Percentiles rank a stretch among this genome's conserved stretches.
Evolutionary conservation across 2,888 invertebrate genomes (phyloP).

Genomic region (Drosophila cyrtoloma): DNA sequence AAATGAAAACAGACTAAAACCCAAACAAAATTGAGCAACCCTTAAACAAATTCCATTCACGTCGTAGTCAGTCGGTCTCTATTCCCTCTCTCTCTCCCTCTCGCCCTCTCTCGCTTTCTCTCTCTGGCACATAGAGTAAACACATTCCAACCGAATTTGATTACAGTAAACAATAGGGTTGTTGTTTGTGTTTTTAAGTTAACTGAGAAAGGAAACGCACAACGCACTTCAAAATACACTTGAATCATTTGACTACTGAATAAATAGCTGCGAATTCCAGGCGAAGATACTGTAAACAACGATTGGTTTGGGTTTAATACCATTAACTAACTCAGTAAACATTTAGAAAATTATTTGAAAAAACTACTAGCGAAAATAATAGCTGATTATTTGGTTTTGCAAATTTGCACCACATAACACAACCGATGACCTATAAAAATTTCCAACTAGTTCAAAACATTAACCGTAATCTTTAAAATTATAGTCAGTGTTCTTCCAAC

Average conservation of each 20-base stretch:
- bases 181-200: conserved; percentile 4
- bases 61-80: not conserved
- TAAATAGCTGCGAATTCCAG: conserved; percentile 3
- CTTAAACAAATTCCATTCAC: not conserved
- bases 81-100: not conserved
- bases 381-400: not conserved
- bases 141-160: conserved; percentile 34
- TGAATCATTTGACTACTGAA: not conserved
- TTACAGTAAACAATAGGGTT: conserved; percentile 40
- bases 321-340: not conserved
- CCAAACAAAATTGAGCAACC: conserved; percentile 4
- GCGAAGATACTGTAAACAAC: not conserved
- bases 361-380: not conserved
- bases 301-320: not conserved
- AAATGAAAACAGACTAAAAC: not conserved
- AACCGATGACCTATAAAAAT: not conserved
- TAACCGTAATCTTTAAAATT: not conserved
- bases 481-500: not conserved
- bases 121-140: conserved; percentile 27
- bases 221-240: conserved; percentile 3
- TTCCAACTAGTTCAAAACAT: not conserved
- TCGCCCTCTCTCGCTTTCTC: not conserved
- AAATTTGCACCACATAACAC: not conserved
- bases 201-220: conserved; percentile 6
- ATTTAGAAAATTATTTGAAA: not conserved